Evolutionary conservation across 2,797 vertebrate genomes (phyloP), one percentile per base, ranked within the genome.

Genomic region (Crypturellus tataupa): DNA sequence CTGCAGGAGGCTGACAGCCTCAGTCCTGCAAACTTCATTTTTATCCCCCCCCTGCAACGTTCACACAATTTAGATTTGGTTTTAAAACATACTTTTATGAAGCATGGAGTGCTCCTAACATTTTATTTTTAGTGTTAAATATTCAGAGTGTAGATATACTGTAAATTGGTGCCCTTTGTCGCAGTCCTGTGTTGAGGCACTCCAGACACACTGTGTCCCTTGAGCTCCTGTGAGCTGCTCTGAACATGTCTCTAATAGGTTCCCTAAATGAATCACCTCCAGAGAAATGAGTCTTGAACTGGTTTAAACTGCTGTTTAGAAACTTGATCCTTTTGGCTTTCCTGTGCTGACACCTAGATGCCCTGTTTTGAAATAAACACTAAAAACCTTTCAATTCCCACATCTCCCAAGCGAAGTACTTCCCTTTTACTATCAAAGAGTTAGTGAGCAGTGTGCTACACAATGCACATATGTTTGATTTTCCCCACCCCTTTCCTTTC

Each of bases 61-160:
- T 46, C 35, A 9, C 20, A 12, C 42, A 44, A 8, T 56, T 85
- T 60, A 51, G 21, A 31, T 39, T 31, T 58, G 21, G 35, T 12
- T 60, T 42, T 20, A 42, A 64, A 15, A 68, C 69, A n/a, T 49
- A 1, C 21, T 83, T 65, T 19, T 9, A 21, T 56, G 72, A 87
- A 78, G 4, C 2, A 3, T 2, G 2, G 14, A 23, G 12, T 2
- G 1, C 27, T 90, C 29, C 9, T 55, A 55, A 18, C 17, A 31
- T 55, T 31, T 56, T 56, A 56, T n/a, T 56, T n/a, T 56, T n/a
- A 10, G 55, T 56, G 18, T 56, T 56, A 56, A 56, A n/a, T 56
- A n/a, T 56, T 56, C 29, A 19, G 31, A 56, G 10, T 56, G 55
- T 56, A 56, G 7, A 11, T 56, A 56, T 11, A 10, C 55, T 56